Conservation (phyloP, 2,797 vertebrate genomes). For the Sternarchorhynchus goeldii region DNA sequence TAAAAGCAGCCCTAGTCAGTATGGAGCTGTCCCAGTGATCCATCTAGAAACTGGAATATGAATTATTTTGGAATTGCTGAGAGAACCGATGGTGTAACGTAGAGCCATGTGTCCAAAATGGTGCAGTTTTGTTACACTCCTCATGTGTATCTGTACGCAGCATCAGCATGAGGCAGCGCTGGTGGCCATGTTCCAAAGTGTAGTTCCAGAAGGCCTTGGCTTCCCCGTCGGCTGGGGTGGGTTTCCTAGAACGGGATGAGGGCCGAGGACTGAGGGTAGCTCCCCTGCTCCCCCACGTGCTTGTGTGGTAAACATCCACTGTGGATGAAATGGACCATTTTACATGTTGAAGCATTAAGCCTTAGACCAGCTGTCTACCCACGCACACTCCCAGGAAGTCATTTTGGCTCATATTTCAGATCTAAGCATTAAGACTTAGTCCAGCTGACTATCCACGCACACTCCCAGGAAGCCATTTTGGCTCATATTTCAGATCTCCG, state of each 20-base stretch:
- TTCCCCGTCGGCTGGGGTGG: background rate
- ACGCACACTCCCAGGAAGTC: constrained; percentile 13
- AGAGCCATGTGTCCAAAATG: background rate
- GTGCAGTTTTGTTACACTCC: background rate
- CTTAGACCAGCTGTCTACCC: constrained; percentile 1
- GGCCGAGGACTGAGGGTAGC: background rate
- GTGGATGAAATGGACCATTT: constrained; percentile 34
- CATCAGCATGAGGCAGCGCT: background rate
- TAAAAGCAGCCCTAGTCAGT: background rate
- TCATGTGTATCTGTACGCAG: background rate
- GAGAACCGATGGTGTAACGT: background rate
- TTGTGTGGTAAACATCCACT: constrained; percentile 33
- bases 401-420: constrained; percentile 45
- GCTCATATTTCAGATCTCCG: constrained; percentile 44
- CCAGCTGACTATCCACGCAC: background rate
- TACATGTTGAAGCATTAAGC: constrained; percentile 46
- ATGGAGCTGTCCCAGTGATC: constrained; percentile 5
- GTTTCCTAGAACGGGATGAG: background rate
- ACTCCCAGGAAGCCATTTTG: constrained; percentile 27
- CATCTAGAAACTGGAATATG: background rate
- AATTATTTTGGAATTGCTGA: background rate
- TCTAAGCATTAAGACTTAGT: background rate
- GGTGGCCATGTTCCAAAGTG: background rate
- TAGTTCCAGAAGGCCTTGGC: background rate
- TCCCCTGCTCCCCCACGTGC: constrained; percentile 5